These are phyloP conservation scores for Palaemon carinicauda DNA, from an alignment of 1,140 invertebrate genomes.

Conservation along the genomic window DNA sequence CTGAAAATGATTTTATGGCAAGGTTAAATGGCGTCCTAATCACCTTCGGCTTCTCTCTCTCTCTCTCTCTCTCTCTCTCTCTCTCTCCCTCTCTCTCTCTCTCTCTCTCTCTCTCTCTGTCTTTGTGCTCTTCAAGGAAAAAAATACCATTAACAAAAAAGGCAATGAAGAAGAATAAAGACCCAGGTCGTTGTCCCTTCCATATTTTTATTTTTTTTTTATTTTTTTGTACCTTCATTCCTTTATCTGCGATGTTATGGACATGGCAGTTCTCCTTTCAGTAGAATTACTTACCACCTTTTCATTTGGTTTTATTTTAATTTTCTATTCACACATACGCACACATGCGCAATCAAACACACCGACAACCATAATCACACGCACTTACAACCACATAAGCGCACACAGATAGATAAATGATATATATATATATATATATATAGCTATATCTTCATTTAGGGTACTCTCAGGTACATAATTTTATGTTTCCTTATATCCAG, in stretches of 20 bases:
- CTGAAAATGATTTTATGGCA: too few relatives aligned
- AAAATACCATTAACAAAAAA: not conserved
- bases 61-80: not conserved
- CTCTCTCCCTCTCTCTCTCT: not conserved
- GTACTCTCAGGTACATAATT: too few relatives aligned
- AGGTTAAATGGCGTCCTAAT: not conserved
- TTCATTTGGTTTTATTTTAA: not conserved
- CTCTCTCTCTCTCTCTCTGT: not conserved
- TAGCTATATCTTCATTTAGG: too few relatives aligned
- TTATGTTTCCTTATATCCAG: too few relatives aligned
- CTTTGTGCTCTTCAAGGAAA: not conserved
- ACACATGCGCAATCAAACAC: too few relatives aligned
- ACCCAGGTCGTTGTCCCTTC: not conserved
- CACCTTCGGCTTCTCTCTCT: not conserved
- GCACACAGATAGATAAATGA: not conserved
- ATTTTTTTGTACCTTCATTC: not conserved
- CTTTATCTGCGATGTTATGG: not conserved
- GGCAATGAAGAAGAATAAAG: not conserved
- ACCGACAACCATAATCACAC: too few relatives aligned
- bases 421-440: constrained; percentile 14
- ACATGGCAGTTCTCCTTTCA: not conserved
- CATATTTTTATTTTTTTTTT: not conserved
- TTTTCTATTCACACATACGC: too few relatives aligned
- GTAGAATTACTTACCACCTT: not conserved
- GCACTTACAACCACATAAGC: not conserved